These are phyloP conservation scores for Zaprionus kolodkinae DNA, from an alignment of 1,140 invertebrate species.

Conservation along the genomic window DNA sequence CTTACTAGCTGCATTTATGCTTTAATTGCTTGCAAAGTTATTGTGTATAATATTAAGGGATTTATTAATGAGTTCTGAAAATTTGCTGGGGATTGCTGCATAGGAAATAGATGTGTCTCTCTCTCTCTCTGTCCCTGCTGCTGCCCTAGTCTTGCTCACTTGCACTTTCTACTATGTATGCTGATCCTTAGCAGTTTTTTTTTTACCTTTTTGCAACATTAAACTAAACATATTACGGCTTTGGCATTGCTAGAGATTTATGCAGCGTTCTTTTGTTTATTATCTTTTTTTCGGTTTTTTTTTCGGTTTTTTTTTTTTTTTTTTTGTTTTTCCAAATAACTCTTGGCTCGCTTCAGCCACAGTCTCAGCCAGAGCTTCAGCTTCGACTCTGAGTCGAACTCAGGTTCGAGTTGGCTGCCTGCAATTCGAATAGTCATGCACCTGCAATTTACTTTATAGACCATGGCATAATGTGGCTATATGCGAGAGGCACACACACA, in stretches of 20 bases:
- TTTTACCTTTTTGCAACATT: slow-evolving; percentile 23
- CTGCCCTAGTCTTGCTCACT: background rate
- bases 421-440: slow-evolving; percentile 83
- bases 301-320: slow-evolving; percentile 25
- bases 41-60: background rate
- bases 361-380: too few species aligned
- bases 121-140: too few species aligned
- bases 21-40: background rate
- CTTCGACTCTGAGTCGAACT: slow-evolving; percentile 30
- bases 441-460: slow-evolving; percentile 84
- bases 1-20: too few species aligned
- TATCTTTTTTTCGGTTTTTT: slow-evolving; percentile 27
- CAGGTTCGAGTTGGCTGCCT: slow-evolving; percentile 51
- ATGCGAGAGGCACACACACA: slow-evolving; percentile 37
- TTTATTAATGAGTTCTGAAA: background rate
- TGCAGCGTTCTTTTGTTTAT: slow-evolving; percentile 29
- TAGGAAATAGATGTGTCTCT: too few species aligned
- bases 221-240: slow-evolving; percentile 28
- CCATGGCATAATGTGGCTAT: slow-evolving; percentile 80
- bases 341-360: slow-evolving; percentile 26
- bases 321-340: slow-evolving; percentile 27
- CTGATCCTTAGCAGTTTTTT: slow-evolving; percentile 25
- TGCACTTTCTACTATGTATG: slow-evolving; percentile 20
- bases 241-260: slow-evolving; percentile 68
- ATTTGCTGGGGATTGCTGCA: too few species aligned